A percentile compares a stretch with the other conserved stretches of the same genome.
phyloP scores from a whole-genome alignment of 2,113 vertebrate species.

The human region DNA sequence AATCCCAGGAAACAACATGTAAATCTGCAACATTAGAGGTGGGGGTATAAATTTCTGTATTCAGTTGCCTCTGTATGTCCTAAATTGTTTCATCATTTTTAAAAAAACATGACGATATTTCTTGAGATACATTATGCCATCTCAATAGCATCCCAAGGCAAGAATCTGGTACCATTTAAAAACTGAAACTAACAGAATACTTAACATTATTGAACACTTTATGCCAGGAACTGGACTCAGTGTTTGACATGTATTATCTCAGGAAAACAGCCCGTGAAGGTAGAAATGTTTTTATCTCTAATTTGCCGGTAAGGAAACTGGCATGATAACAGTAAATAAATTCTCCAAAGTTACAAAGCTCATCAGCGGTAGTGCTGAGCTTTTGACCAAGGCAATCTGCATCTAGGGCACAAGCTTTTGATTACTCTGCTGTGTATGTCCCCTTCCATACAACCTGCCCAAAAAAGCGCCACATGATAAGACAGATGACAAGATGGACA shows the following conservation, averaged over 20 bases:
- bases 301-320: not conserved
- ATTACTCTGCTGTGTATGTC: accelerated
- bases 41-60: not conserved
- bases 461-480: not conserved
- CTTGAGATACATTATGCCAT: no score
- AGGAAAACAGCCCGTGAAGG: not conserved
- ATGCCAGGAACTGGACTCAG: not conserved
- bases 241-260: not conserved
- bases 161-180: not conserved
- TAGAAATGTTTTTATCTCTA: not conserved
- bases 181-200: not conserved
- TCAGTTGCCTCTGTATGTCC: not conserved
- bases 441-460: not conserved
- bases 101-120: not conserved
- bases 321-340: not conserved
- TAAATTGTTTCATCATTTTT: not conserved
- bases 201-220: not conserved
- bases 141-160: not conserved
- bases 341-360: not conserved
- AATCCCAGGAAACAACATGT: not conserved
- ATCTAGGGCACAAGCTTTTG: not conserved
- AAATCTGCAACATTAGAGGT: not conserved
- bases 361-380: not conserved
- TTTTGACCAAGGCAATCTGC: no score
- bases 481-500: not conserved